phyloP scores from a whole-genome alignment of 2,113 vertebrate genomes.

The Aldabrachelys gigantea region DNA sequence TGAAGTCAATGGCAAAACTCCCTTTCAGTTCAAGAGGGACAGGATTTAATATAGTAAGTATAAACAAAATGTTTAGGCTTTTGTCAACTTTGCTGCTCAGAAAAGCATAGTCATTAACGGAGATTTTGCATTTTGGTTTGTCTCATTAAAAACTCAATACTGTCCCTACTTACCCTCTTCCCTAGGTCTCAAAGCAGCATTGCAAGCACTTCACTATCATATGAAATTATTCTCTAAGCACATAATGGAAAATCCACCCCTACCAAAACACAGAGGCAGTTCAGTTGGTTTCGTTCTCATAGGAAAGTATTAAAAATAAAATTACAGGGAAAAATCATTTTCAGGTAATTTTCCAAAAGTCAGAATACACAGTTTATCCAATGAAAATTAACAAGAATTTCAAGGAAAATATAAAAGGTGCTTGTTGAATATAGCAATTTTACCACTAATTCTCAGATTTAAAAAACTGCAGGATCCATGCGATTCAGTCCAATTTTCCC shows the following conservation, averaged over 20 bases:
- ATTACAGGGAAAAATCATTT: neutral
- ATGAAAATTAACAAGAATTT: conserved; percentile 38
- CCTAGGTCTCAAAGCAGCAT: neutral
- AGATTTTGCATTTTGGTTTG: neutral
- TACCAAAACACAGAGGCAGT: conserved; percentile 16
- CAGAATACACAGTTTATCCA: conserved; percentile 47
- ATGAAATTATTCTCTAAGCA: neutral
- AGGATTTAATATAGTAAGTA: neutral
- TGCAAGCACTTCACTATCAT: neutral
- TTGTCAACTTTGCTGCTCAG: neutral
- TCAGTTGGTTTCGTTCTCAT: conserved; percentile 4
- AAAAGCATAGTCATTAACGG: neutral
- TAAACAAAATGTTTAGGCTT: neutral
- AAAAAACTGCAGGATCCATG: neutral
- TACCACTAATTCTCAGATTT: neutral
- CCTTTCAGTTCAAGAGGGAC: neutral
- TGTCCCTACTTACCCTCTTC: neutral
- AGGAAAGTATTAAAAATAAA: conserved; percentile 5
- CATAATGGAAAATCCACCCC: neutral
- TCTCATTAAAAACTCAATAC: neutral
- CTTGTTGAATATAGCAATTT: neutral
- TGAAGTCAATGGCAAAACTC: neutral
- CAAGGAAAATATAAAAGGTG: conserved; percentile 33
- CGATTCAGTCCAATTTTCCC: neutral
- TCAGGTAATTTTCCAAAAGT: conserved; percentile 64